phyloP scores from a whole-genome alignment of 2,797 vertebrate genomes.

The Megaceryle alcyon region DNA sequence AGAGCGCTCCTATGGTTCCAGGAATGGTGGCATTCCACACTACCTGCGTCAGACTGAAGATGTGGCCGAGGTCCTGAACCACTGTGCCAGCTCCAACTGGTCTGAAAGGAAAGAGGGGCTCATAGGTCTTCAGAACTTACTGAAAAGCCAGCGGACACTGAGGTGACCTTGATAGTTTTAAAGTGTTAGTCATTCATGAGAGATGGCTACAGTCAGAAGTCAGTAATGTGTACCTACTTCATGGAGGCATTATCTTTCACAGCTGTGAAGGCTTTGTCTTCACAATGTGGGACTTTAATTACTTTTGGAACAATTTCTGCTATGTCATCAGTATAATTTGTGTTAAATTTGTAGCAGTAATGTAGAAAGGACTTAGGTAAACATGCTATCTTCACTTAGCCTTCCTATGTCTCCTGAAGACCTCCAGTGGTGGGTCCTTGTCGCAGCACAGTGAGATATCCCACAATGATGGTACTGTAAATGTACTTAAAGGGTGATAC shows the following conservation, averaged over 20 bases:
- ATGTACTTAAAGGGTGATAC: background rate
- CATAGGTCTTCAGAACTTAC: conserved; percentile 89
- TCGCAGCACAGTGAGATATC: background rate
- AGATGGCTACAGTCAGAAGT: background rate
- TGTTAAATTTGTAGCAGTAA: background rate
- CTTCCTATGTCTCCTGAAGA: background rate
- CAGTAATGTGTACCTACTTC: background rate
- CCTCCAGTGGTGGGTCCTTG: background rate
- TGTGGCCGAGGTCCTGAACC: conserved; percentile 96
- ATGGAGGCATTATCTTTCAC: background rate
- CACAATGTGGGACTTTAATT: background rate
- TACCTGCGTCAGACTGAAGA: conserved; percentile 95
- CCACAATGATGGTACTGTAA: background rate
- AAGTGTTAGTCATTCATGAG: background rate
- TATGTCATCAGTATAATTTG: background rate
- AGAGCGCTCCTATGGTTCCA: conserved; percentile 92
- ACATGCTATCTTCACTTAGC: background rate
- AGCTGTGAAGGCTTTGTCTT: background rate
- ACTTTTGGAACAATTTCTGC: background rate
- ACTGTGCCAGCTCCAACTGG: conserved; percentile 99
- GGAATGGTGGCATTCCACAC: conserved; percentile 92
- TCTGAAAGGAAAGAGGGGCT: conserved; percentile 96
- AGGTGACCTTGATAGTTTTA: conserved; percentile 76
- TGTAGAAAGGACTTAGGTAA: background rate
- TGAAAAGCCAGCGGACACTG: conserved; percentile 89